phyloP scores from a whole-genome alignment of 2,888 invertebrate species.

The Campaea margaritaria region DNA sequence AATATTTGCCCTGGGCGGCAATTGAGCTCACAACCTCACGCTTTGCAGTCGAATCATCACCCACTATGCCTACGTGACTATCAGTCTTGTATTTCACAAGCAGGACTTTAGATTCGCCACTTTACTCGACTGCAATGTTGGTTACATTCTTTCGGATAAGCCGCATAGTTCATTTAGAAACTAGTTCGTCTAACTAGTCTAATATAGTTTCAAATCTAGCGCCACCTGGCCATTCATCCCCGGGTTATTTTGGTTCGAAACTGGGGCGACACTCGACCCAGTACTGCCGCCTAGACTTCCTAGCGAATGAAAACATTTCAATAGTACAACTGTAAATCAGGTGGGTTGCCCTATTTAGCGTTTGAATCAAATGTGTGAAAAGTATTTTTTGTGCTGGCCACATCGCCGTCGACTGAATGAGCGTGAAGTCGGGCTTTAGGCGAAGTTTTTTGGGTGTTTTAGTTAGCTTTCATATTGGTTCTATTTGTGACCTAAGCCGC shows the following conservation, averaged over 20 bases:
- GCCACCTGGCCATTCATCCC: constrained; percentile 24
- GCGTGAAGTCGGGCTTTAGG: too few relatives aligned
- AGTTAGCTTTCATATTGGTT: too few relatives aligned
- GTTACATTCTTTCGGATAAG: too few relatives aligned
- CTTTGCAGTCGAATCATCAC: too few relatives aligned
- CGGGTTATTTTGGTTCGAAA: constrained; percentile 27
- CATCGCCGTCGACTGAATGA: neutral
- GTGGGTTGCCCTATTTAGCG: constrained; percentile 33
- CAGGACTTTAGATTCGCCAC: too few relatives aligned
- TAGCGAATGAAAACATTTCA: constrained; percentile 46
- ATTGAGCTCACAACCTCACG: too few relatives aligned
- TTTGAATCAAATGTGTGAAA: constrained; percentile 19
- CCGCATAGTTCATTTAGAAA: too few relatives aligned
- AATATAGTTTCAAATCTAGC: constrained; percentile 1
- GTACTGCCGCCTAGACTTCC: constrained; percentile 39
- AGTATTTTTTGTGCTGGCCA: neutral
- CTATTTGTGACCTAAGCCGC: neutral
- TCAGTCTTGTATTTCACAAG: too few relatives aligned
- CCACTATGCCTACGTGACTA: too few relatives aligned
- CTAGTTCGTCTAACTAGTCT: neutral
- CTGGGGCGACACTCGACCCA: constrained; percentile 31
- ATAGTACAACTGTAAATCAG: constrained; percentile 42
- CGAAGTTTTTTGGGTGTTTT: too few relatives aligned
- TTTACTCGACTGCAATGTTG: too few relatives aligned
- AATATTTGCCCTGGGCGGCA: too few relatives aligned